Evolutionary conservation across 2,113 vertebrate species (phyloP), one percentile per base, ranked within the genome.

Genomic region (Balaeniceps rex): DNA sequence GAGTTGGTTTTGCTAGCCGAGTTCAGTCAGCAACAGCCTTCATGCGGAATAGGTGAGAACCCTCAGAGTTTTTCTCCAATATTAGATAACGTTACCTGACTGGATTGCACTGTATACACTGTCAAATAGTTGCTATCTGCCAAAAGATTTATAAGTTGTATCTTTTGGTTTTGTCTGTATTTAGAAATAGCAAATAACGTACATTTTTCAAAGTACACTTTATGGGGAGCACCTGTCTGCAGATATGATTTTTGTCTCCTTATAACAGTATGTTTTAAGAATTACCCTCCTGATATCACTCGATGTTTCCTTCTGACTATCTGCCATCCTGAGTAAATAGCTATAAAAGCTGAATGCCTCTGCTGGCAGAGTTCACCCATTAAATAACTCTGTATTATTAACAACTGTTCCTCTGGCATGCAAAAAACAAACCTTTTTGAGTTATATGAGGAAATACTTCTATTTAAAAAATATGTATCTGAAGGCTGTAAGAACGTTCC

Each of bases 11-110:
- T 85, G n/a, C 93, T 93, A 40, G 54, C 87, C 11, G 91, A 79
- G 90, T 46, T 97, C 72, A 88, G 47, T 46, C 92, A 96, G 72
- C 94, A 79, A 47, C 77, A 93, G 75, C 78, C 88, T 95, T 85
- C 82, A 26, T 84, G 61, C 72, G 97, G 97, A 91, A 98, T 96
- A 96, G 94, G 95, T 98, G 96, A 98, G 97, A 33, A 58, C 29
- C 83, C 29, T 28, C 31, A 4, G 54, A 74, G 44, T 14, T 47
- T 66, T 81, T 34, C 17, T 85, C 21, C 10, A 24, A 1, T 22
- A 9, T 13, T n/a, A 38, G 11, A 7, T 19, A 71, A 16, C 0
- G 0, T 46, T 71, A 40, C 55, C 52, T 60, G 71, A 3, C 4
- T 69, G 3, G 2, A 11, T 21, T 36, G 38, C 34, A 6, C 49